Evolutionary conservation across 2,888 invertebrate genomes (phyloP), one percentile per base, ranked within the genome.

Genomic region (Beris morrisii): DNA sequence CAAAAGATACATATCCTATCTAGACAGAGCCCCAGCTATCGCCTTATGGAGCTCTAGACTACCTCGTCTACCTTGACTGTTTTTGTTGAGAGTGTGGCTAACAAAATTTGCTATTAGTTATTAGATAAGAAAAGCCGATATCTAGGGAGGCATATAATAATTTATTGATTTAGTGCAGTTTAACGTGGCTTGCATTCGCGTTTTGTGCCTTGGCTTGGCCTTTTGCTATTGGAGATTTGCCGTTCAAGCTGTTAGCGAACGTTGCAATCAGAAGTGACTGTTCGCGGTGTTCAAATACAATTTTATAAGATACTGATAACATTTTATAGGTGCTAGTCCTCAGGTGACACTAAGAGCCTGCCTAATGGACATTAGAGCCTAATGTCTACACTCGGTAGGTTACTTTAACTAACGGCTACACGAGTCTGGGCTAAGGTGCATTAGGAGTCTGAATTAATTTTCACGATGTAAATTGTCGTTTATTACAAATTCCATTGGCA

Each of bases 71-170:
- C 64, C 67, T 58, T 67, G 52, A 57, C 53, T 52, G 53, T 63
- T 53, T 46, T 4, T 53, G 64, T 55, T 46, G 52, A 61, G 52
- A 38, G 30, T 61, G 52, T 61, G 22, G 22, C 61, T 61, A 56
- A 65, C 65, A 61, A 68, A 68, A 68, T 56, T 61, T 57, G 68
- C 68, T 68, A 68, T 68, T 68, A 68, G 68, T 68, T 68, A 68
- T 65, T 68, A 68, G 68, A 68, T 68, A 68, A 68, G 63, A 32
- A 50, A 11, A 57, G 43, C 38, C 48, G 68, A 68, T 68, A 68
- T 15, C 46, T 11, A 46, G 46, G n/a, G 46, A 46, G n/a, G 46
- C 15, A n/a, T 46, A n/a, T 4, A 6, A 46, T 15, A 46, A 46
- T 46, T 15, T 46, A 15, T 50, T 50, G 50, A 50, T 38, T 38